Evolutionary conservation across 2,797 vertebrate species (phyloP), one percentile per base, ranked within the genome.

Genomic region (Vespertilio murinus): DNA sequence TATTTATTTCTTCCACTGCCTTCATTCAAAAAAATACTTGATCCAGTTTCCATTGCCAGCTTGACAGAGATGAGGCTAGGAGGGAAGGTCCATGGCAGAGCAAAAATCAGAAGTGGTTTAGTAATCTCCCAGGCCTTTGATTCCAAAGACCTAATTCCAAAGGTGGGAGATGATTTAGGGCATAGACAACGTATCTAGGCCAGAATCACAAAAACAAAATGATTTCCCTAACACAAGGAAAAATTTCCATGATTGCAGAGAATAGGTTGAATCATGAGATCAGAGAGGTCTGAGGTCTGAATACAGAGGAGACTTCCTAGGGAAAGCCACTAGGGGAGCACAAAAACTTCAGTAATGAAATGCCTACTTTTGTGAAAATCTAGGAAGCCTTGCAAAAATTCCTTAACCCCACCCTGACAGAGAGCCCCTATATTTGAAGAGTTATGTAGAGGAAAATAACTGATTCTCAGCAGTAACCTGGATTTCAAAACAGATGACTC

Each of bases 141-240:
- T 81, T 82, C 38, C 69, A 40, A 74, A 88, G 49, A n/a, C 22
- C 28, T 88, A 88, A 84, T 84, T 73, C 40, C 30, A 91, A 80
- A 88, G 2, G 52, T 70, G 70, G 33, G 49, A 56, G 64, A 75
- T 56, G n/a, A 38, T 49, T 49, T 71, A 81, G 35, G 25, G 11
- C 12, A 18, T 13, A 56, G 45, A 77, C 28, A 64, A 70, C 20
- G 23, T 70, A 61, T 77, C 17, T 59, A 33, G 17, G 45, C 20
- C 13, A 59, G 69, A 93, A 95, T 61, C 33, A 40, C 52, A 69
- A 77, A 65, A 88, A 6, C 20, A 84, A 67, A 78, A 71, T 69
- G 33, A 70, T 91, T 80, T 94, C 30, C 30, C 73, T 75, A 11
- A 88, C 80, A 93, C 18, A 52, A 80, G 16, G 81, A 83, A 54